phyloP scores from a whole-genome alignment of 2,113 vertebrate species.

The Sebastes schlegelii region DNA sequence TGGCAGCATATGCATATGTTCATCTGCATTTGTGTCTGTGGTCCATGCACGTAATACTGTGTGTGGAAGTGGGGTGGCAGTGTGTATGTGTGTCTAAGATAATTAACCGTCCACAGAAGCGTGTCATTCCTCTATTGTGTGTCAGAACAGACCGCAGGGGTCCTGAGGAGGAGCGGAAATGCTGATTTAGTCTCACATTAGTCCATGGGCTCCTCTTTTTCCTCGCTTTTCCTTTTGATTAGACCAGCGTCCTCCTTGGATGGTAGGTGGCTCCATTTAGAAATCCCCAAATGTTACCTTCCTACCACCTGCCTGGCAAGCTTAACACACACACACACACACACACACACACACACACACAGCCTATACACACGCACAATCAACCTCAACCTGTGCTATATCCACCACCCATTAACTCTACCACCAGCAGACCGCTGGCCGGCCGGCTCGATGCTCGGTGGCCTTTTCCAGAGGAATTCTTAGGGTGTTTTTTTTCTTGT shows the following conservation, averaged over 20 bases:
- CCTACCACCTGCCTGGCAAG: constrained; percentile 34
- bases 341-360: constrained; percentile 24
- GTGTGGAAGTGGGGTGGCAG: constrained; percentile 48
- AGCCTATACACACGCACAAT: constrained; percentile 9
- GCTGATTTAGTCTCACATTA: constrained; percentile 79
- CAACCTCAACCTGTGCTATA: constrained; percentile 11
- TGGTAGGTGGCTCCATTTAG: constrained; percentile 38
- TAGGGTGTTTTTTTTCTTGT: constrained; percentile 87
- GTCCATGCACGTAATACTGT: constrained; percentile 45
- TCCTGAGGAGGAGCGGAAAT: constrained; percentile 79
- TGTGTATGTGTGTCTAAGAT: constrained; percentile 73
- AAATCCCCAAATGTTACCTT: constrained; percentile 43
- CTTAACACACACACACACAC: constrained; percentile 53
- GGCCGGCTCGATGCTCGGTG: constrained; percentile 59
- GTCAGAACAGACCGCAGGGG: constrained; percentile 63
- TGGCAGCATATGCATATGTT: constrained; percentile 25
- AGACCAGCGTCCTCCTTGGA: constrained; percentile 51
- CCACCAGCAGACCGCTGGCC: constrained; percentile 81
- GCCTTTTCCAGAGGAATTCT: constrained; percentile 93
- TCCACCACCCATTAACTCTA: constrained; percentile 81
- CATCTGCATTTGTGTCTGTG: constrained; percentile 46
- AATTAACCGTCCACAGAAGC: constrained; percentile 80
- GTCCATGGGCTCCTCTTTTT: constrained; percentile 50
- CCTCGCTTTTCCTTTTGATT: constrained; percentile 66
- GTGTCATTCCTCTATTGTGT: constrained; percentile 81